Evolutionary conservation across 1,140 invertebrate species (phyloP).

Genomic region (Calliopsis andreniformis): DNA sequence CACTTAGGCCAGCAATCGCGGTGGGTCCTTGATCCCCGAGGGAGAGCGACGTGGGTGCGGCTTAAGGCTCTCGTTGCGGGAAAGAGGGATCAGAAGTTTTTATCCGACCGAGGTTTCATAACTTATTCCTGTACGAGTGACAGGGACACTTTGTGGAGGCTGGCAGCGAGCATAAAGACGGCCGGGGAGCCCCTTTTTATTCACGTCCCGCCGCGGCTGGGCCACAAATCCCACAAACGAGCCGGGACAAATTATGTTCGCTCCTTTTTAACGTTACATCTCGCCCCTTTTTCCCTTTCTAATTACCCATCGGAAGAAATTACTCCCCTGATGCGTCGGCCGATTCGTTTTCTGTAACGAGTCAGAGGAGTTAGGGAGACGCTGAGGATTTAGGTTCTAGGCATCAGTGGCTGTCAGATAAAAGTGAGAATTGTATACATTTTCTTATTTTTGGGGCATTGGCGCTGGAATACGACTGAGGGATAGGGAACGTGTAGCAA

Average conservation of each 20-base stretch:
- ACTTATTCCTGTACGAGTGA: constrained; percentile 51
- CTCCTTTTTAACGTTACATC: not conserved
- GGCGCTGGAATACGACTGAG: no score
- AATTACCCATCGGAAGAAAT: constrained; percentile 21
- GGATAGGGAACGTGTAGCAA: no score
- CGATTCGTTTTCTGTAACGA: not conserved
- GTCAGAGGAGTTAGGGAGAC: not conserved
- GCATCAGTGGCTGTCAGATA: no score
- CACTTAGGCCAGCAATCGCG: constrained; percentile 19
- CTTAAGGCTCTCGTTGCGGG: constrained; percentile 40
- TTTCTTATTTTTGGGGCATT: no score
- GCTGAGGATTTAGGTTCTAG: not conserved
- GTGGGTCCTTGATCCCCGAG: constrained; percentile 24
- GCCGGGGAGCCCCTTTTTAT: constrained; percentile 20
- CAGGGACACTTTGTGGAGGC: constrained; percentile 27
- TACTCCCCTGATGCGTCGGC: no score
- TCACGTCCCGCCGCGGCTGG: not conserved
- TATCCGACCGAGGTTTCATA: constrained; percentile 44
- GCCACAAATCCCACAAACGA: constrained; percentile 50
- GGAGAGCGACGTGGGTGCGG: constrained; percentile 31
- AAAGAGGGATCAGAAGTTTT: constrained; percentile 50
- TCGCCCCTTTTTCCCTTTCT: not conserved
- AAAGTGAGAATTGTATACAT: no score
- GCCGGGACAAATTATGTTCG: constrained; percentile 51
- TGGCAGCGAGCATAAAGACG: constrained; percentile 33